phyloP scores from a whole-genome alignment of 2,888 invertebrate genomes.

The Idaea straminata region DNA sequence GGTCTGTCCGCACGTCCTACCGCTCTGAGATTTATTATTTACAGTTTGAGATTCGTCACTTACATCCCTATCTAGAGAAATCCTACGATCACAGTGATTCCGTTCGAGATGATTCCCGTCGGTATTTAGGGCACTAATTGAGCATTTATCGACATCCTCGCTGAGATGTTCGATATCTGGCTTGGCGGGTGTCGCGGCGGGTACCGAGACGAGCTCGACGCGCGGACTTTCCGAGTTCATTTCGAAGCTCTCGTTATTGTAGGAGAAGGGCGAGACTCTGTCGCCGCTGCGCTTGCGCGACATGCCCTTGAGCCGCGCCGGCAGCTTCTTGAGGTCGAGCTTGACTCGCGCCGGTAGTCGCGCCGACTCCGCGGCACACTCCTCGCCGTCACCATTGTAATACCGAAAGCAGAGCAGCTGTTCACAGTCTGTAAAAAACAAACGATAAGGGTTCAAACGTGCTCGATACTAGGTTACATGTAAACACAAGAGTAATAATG shows the following conservation, averaged over 20 bases:
- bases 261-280: conserved; percentile 70
- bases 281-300: conserved; percentile 74
- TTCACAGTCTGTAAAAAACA: conserved; percentile 81
- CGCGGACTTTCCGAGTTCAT: conserved; percentile 71
- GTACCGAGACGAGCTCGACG: conserved; percentile 63
- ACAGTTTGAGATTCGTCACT: conserved; percentile 69
- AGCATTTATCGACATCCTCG: conserved; percentile 77
- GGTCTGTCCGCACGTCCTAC: conserved; percentile 58
- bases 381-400: conserved; percentile 83
- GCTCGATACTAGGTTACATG: conserved; percentile 1
- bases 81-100: conserved; percentile 74
- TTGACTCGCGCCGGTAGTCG: conserved; percentile 68
- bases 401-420: conserved; percentile 86
- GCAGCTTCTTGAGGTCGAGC: conserved; percentile 80
- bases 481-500: not conserved
- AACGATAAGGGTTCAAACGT: not conserved
- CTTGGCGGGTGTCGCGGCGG: conserved; percentile 56
- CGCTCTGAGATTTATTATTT: conserved; percentile 72
- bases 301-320: conserved; percentile 75
- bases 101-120: conserved; percentile 71
- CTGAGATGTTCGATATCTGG: conserved; percentile 73
- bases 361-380: conserved; percentile 83
- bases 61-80: conserved; percentile 70
- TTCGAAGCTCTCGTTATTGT: conserved; percentile 76
- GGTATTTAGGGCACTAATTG: conserved; percentile 77